Conservation (phyloP, 1,140 invertebrate species). For the Formica selysi region DNA sequence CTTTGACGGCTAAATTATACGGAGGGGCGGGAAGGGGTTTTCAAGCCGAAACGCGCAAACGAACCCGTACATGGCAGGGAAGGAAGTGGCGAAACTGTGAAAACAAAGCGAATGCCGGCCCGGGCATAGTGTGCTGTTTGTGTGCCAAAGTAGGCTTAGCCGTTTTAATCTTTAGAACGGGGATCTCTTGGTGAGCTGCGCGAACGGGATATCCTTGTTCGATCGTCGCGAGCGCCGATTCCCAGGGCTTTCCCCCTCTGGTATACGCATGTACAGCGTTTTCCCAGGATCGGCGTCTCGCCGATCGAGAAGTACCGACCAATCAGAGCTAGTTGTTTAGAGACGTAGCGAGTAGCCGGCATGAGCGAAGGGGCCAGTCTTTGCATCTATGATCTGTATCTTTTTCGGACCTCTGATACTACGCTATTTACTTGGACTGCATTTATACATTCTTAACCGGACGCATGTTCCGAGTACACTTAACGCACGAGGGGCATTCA, state of each 20-base stretch:
- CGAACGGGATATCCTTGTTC: constrained; percentile 46
- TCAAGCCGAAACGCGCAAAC: constrained; percentile 10
- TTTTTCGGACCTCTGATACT: constrained; percentile 82
- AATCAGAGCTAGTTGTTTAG: constrained; percentile 66
- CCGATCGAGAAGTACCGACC: constrained; percentile 60
- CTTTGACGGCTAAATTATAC: constrained; percentile 8
- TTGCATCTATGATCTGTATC: constrained; percentile 84
- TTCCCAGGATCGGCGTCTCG: constrained; percentile 10
- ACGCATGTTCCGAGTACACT: constrained; percentile 16
- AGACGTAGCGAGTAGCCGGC: constrained; percentile 82
- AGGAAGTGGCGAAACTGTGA: constrained; percentile 47
- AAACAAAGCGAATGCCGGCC: constrained; percentile 84
- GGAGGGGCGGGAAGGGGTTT: neutral
- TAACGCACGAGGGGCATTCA: constrained; percentile 43
- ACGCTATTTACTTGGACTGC: constrained; percentile 71
- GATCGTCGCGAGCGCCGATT: constrained; percentile 44
- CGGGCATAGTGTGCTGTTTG: constrained; percentile 79
- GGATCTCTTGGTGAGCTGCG: constrained; percentile 47
- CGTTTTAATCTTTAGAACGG: constrained; percentile 67
- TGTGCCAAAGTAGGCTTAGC: constrained; percentile 85
- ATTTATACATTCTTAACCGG: constrained; percentile 68
- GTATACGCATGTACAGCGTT: neutral
- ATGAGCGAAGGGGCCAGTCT: constrained; percentile 86
- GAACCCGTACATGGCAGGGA: constrained; percentile 9
- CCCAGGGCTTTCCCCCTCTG: neutral